phyloP scores from a whole-genome alignment of 2,888 invertebrate species.

The Drosophila cognata region DNA sequence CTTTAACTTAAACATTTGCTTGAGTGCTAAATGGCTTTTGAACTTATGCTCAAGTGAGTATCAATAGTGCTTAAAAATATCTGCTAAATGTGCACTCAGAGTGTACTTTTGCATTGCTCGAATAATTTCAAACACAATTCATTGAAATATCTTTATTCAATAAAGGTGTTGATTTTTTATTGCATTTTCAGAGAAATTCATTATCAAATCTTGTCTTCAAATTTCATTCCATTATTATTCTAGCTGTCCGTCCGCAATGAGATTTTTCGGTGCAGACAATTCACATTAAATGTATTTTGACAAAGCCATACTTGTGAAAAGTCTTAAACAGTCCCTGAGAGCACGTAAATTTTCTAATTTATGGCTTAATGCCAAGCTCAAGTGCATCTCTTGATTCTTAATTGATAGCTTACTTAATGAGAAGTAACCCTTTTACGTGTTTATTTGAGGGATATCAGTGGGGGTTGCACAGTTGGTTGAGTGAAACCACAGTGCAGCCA shows the following conservation, averaged over 20 bases:
- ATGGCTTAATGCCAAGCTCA: neutral
- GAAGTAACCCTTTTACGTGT: slow-evolving; percentile 6
- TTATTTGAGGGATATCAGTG: slow-evolving; percentile 1
- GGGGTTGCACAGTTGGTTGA: slow-evolving; percentile 6
- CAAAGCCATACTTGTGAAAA: neutral
- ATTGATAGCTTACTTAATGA: neutral
- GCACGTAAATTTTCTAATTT: neutral
- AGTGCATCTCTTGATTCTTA: neutral
- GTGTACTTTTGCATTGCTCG: neutral
- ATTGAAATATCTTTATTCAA: neutral
- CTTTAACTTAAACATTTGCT: neutral
- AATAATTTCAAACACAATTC: neutral
- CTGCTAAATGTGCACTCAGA: neutral
- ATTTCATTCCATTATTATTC: neutral
- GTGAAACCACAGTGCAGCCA: slow-evolving; percentile 21
- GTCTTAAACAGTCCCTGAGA: neutral
- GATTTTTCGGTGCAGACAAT: neutral
- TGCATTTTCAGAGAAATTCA: neutral
- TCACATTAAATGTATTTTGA: neutral
- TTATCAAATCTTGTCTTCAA: neutral
- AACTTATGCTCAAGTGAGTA: neutral
- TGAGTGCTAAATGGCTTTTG: neutral
- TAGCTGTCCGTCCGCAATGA: neutral
- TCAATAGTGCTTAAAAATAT: neutral
- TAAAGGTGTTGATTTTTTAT: neutral